Percentiles rank a stretch among this genome's conserved stretches.
Evolutionary conservation across 1,140 invertebrate species (phyloP).

Genomic region (Eumaeus atala): DNA sequence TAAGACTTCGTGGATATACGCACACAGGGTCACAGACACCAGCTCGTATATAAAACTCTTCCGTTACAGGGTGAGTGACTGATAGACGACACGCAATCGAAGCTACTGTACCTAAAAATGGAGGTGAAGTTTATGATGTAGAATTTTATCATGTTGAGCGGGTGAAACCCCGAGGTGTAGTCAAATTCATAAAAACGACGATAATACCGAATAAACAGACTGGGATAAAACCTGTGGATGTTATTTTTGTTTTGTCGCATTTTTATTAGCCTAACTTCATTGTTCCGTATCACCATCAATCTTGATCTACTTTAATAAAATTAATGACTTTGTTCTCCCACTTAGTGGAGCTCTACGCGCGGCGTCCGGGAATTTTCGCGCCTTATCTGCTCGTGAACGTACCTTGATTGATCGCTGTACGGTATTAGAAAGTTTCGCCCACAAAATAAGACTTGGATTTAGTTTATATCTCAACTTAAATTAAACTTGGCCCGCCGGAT

Average conservation of each 20-base stretch:
- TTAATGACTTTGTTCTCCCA: conserved; percentile 44
- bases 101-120: too few relatives aligned
- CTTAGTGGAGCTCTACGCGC: conserved; percentile 27
- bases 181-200: too few relatives aligned
- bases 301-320: conserved; percentile 56
- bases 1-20: too few relatives aligned
- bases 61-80: too few relatives aligned
- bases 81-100: too few relatives aligned
- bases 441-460: not conserved
- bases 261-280: conserved; percentile 10
- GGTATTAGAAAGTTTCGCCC: conserved; percentile 10
- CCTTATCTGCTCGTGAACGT: conserved; percentile 26
- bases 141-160: too few relatives aligned
- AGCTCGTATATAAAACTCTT: too few relatives aligned
- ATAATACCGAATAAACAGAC: not conserved
- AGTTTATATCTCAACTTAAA: too few relatives aligned
- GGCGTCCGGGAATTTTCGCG: conserved; percentile 22
- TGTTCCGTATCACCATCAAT: conserved; percentile 37
- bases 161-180: too few relatives aligned
- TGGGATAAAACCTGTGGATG: not conserved
- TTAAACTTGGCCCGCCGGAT: too few relatives aligned
- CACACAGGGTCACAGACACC: too few relatives aligned
- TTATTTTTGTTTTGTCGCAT: conserved; percentile 4
- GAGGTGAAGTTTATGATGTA: too few relatives aligned
- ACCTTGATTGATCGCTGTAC: conserved; percentile 30